Evolutionary conservation across 2,888 invertebrate genomes (phyloP), one percentile per base, ranked within the genome.

Genomic region (Thera britannica): DNA sequence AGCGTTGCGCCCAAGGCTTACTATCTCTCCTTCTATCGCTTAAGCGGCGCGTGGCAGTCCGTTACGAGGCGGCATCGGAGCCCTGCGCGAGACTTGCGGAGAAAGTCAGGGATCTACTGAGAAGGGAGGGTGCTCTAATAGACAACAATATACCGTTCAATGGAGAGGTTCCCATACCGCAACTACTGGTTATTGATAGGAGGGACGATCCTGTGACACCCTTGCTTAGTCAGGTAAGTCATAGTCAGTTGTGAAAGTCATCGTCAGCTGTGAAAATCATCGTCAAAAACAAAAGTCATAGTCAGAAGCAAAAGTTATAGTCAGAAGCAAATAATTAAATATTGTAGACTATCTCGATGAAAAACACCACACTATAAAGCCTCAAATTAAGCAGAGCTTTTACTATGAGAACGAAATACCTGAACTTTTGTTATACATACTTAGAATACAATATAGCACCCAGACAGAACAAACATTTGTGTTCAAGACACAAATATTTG

Each of bases 121-220:
- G 96, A 48, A 96, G 98, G 82, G 99, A 99, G 90, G 97, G 98
- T 0, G 96, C 96, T 8, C 93, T 99, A 8, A 97, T 99, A 85
- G 97, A 98, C 79, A 98, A 98, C 85, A 95, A 94, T n/a, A 94
- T 95, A 64, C 95, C 96, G 0, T 97, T 97, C 86, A 95, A 97
- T n/a, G 96, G 96, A 66, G 95, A 95, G n/a, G 90, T 95, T 57
- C 95, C 97, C 0, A 95, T 96, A 51, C 97, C 98, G 0, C 92
- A 98, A 72, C 88, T 99, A 67, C 88, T 99, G 46, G 97, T 99
- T 72, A 85, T 99, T 49, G 99, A 99, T 87, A 94, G 99, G 75
- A 94, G 98, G 77, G 98, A 98, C 85, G 99, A 99, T 90, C 97
- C 99, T 0, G 97, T 99, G 6, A 99, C 99, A 0, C 99, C 99